Percentiles rank a stretch among this genome's conserved stretches.
phyloP scores from a whole-genome alignment of 1,140 invertebrate species.

The Drosophila leontia region DNA sequence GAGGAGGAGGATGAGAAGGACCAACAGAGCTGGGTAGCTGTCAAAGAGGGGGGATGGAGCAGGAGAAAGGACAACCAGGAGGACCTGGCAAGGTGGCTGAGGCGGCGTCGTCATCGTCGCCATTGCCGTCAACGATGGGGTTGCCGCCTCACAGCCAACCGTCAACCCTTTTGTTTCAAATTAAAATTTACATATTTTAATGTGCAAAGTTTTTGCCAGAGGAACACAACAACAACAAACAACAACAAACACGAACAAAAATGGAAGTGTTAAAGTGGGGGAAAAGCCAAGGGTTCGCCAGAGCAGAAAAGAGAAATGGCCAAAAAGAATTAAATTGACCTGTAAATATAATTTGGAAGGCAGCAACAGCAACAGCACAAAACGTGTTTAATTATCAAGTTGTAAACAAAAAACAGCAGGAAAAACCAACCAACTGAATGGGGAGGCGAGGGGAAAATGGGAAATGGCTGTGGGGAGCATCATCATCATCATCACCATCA shows the following conservation, averaged over 20 bases:
- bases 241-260: slow-evolving; percentile 1
- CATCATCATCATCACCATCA: slow-evolving; percentile 22
- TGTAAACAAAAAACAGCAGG: slow-evolving; percentile 74
- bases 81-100: slow-evolving; percentile 34
- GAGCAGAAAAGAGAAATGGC: slow-evolving; percentile 46
- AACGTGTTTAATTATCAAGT: slow-evolving; percentile 83
- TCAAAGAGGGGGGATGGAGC: not conserved
- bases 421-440: slow-evolving; percentile 18
- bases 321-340: slow-evolving; percentile 81
- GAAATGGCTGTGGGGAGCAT: not conserved
- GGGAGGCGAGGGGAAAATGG: not conserved
- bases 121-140: slow-evolving; percentile 54
- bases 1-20: not conserved
- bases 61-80: not conserved
- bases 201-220: slow-evolving; percentile 77
- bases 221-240: slow-evolving; percentile 34
- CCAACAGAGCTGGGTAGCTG: not conserved
- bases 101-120: slow-evolving; percentile 57
- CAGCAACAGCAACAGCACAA: slow-evolving; percentile 55
- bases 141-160: slow-evolving; percentile 37
- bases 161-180: slow-evolving; percentile 84
- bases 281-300: slow-evolving; percentile 47
- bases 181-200: slow-evolving; percentile 84
- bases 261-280: not conserved
- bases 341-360: slow-evolving; percentile 81